These are phyloP conservation scores for Psilopsiagon aymara DNA, from an alignment of 2,113 vertebrate species.

Conservation along the genomic window DNA sequence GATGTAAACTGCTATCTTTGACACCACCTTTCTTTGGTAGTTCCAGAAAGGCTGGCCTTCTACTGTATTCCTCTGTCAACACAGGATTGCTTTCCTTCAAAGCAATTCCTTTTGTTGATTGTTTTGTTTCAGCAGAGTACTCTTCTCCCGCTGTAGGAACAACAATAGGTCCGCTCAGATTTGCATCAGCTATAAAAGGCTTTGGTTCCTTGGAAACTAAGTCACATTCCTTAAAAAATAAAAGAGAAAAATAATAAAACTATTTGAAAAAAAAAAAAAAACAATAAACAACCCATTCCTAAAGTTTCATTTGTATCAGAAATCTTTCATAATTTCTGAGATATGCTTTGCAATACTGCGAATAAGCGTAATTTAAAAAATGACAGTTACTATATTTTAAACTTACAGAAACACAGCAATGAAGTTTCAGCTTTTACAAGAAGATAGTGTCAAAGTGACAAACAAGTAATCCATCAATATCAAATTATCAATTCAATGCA, in stretches of 20 bases:
- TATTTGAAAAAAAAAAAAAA: not conserved
- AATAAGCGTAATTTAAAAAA: not conserved
- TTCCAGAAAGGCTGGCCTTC: slow-evolving; percentile 69
- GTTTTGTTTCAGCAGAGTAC: slow-evolving; percentile 37
- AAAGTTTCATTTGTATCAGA: not conserved
- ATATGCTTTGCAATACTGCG: not conserved
- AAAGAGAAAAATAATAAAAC: not conserved
- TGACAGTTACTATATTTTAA: not conserved
- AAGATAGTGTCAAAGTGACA: not conserved
- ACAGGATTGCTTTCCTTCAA: slow-evolving; percentile 50
- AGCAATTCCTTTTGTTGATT: slow-evolving; percentile 41
- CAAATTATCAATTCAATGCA: not conserved
- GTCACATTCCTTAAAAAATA: slow-evolving; percentile 80
- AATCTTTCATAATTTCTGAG: not conserved
- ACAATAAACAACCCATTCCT: not conserved
- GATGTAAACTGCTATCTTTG: slow-evolving; percentile 53
- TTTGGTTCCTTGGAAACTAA: slow-evolving; percentile 82
- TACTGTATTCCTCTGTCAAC: slow-evolving; percentile 63
- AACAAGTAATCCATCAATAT: not conserved
- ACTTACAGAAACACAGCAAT: not conserved
- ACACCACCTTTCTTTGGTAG: slow-evolving; percentile 75
- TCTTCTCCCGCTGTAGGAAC: slow-evolving; percentile 87
- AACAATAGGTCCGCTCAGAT: slow-evolving; percentile 80
- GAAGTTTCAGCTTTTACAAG: not conserved
- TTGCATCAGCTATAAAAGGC: slow-evolving; percentile 69